Evolutionary conservation across 2,113 vertebrate species (phyloP), one percentile per base, ranked within the genome.

Genomic region (Oxygymnocypris stewartii): DNA sequence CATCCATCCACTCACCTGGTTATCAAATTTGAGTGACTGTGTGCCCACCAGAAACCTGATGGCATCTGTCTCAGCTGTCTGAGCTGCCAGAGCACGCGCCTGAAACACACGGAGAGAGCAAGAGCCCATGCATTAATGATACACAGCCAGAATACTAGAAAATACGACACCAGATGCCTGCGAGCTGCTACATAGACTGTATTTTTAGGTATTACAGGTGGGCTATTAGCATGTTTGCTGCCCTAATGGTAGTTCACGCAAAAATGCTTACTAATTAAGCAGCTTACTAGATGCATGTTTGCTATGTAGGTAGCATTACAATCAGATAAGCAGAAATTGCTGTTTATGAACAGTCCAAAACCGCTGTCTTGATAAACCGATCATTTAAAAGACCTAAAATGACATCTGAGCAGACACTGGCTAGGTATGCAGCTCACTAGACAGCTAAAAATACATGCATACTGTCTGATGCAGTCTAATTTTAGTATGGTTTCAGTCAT

Each of bases 41-140:
- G 98, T 99, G 88, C 98, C 98, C 91, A 99, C 97, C 71, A 99
- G 93, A 92, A 99, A 99, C 76, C 98, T 96, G 88, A 99, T 97
- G 88, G 98, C 96, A 92, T 99, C 98, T 0, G 97, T 98, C 92
- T 99, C 98, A 79, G 97, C 98, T 44, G 96, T 96, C 92, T 99
- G 98, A 79, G 98, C 96, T n/a, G 97, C 96, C 28, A 99, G 95
- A 40, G 98, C 97, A 73, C 98, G 96, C 25, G 97, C 98, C 98
- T 99, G 90, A 23, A 90, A 88, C 86, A 89, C 85, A 37, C 91
- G 86, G 87, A 63, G n/a, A 69, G n/a, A 84, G 35, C 6, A 14
- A 78, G 40, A 63, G 57, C 2, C 35, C 40, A 51, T 14, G 51
- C 67, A 67, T 82, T 67, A 78, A 82, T 42, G 35, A 57, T 5